Conservation (phyloP, 2,113 vertebrate species). For the Glareola pratincola region DNA sequence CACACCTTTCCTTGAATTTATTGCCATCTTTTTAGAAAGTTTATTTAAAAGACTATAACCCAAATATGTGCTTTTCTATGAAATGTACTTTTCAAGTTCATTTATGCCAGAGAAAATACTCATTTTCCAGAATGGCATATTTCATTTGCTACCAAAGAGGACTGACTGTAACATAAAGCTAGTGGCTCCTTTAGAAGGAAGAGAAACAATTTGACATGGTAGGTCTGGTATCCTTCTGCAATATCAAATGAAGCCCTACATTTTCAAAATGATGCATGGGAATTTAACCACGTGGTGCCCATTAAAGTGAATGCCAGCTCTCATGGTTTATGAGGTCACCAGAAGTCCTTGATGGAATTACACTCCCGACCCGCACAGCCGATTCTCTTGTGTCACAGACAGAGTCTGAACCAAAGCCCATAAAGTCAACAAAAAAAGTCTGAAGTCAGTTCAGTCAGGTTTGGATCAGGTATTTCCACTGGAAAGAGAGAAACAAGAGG, state of each 20-base stretch:
- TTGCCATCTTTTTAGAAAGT: slow-evolving; percentile 19
- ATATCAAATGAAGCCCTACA: slow-evolving; percentile 58
- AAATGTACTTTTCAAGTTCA: slow-evolving; percentile 9
- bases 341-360: slow-evolving; percentile 65
- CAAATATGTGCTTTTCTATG: slow-evolving; percentile 42
- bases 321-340: slow-evolving; percentile 67
- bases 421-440: slow-evolving; percentile 11
- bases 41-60: slow-evolving; percentile 47
- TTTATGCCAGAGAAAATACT: slow-evolving; percentile 57
- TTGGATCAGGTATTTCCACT: slow-evolving; percentile 3
- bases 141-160: slow-evolving; percentile 59
- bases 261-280: slow-evolving; percentile 60
- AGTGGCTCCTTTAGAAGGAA: slow-evolving; percentile 54
- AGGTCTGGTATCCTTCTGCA: slow-evolving; percentile 59
- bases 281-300: slow-evolving; percentile 49
- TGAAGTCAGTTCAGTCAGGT: neutral
- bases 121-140: slow-evolving; percentile 57
- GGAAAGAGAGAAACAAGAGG: neutral
- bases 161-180: slow-evolving; percentile 51
- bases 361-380: neutral
- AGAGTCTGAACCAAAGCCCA: neutral
- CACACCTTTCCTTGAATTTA: slow-evolving; percentile 48
- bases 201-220: slow-evolving; percentile 63
- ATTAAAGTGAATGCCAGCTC: slow-evolving; percentile 63
- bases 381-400: slow-evolving; percentile 20